Base-by-base conservation (phyloP, 1,140 invertebrate genomes). In the Pachypsylla venusta region DNA sequence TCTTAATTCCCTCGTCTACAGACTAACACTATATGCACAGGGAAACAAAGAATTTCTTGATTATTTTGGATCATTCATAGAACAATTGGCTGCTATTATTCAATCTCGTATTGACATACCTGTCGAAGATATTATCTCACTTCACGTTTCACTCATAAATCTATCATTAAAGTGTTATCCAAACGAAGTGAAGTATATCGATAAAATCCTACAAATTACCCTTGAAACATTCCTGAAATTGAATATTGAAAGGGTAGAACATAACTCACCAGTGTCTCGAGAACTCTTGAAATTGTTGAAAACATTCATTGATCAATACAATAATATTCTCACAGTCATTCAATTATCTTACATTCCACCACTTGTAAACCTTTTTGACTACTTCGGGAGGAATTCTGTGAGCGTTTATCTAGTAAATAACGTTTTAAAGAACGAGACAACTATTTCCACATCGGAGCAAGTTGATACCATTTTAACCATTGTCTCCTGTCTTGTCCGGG, bases 41-140 rank as follows among this genome's bases (percentile, higher is more conserved):
- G 72, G 82, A 60, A 77, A 62, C 27, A 60, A 59, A 22, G 76
- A 83, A 60, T 87, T 96, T 66, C 88, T 96, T 14, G 85, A 94
- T 68, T 75, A 99, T 0, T 99, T 99, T 77, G 93, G 98, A 68
- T 93, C 98, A 28, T 98, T 99, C 70, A 96, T 92, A n/a, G 85
- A 94, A 67, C 93, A 98, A 77, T 89, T 98, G 27, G 87, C 93
- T 2, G 84, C 88, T 61, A 94, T 98, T 64, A 93, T 96, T 61
- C 87, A 90, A 81, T 91, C 84, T 62, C 81, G 94, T 53, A 84
- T 85, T 65, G 89, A 97, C 68, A 92, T 98, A 84, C 87, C 93
- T 1, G 75, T 89, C 0, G 95, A 99, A 74, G 95, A 99, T 73
- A 93, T 96, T 69, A 84, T 99, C 35, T 85, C 92, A 10, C 75